Conservation (phyloP, 2,797 vertebrate species). For the Molossus alvarezi region DNA sequence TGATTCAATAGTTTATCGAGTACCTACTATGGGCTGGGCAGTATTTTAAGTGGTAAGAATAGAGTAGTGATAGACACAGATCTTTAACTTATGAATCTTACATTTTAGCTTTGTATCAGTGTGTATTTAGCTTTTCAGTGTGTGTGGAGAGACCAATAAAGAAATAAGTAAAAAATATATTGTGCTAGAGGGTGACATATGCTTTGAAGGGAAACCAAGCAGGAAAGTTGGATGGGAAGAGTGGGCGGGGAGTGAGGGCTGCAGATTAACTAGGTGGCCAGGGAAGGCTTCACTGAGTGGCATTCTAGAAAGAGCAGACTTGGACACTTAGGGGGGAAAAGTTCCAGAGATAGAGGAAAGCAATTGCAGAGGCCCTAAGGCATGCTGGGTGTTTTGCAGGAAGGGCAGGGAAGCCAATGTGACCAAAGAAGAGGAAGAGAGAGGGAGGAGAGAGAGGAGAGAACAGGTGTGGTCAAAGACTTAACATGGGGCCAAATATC, state of each 20-base stretch:
- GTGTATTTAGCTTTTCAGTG: not conserved
- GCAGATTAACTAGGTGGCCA: not conserved
- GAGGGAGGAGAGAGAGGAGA: not conserved
- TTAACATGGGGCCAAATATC: not conserved
- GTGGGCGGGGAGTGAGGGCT: not conserved
- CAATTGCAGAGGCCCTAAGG: not conserved
- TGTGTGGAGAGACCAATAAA: not conserved
- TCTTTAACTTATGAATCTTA: conserved; percentile 50
- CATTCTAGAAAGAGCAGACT: not conserved
- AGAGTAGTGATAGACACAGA: not conserved
- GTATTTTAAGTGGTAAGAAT: not conserved
- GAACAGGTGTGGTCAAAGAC: conserved; percentile 14
- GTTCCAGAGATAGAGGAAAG: conserved; percentile 30
- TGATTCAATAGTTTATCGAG: conserved; percentile 28
- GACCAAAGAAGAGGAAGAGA: not conserved
- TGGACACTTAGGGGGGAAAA: too few relatives aligned
- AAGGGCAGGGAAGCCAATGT: not conserved
- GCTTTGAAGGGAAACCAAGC: not conserved
- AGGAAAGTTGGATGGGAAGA: conserved; percentile 2
- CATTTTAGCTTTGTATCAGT: not conserved
- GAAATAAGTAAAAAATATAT: not conserved
- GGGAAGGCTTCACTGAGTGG: conserved; percentile 35
- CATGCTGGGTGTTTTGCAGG: not conserved
- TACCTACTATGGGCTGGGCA: not conserved
- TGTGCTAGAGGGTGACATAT: not conserved